A percentile compares a stretch with the other conserved stretches of the same genome.
Evolutionary conservation across 2,113 vertebrate species (phyloP).

Genomic region (Heliornis fulica): DNA sequence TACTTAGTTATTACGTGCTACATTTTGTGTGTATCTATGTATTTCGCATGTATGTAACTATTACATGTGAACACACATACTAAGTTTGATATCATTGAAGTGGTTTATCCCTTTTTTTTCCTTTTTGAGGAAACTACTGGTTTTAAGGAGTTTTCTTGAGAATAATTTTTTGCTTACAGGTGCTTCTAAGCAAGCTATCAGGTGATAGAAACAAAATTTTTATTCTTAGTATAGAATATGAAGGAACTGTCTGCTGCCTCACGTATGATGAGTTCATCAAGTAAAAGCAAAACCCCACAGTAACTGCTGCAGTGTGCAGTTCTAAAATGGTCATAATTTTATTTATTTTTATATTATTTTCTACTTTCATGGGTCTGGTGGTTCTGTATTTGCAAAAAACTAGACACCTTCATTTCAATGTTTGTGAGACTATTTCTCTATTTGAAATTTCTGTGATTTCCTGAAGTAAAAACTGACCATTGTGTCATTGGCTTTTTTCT

Average conservation of each 20-base stretch:
- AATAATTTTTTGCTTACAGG: neutral
- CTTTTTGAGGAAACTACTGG: neutral
- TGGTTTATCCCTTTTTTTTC: fast-evolving
- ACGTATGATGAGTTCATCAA: neutral
- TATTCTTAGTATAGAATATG: neutral
- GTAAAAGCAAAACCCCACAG: neutral
- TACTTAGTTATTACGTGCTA: neutral
- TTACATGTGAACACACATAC: neutral
- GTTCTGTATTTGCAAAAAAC: neutral
- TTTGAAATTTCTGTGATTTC: neutral
- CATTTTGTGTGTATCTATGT: neutral
- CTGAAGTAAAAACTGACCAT: neutral
- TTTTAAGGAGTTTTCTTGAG: neutral
- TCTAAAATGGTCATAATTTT: neutral
- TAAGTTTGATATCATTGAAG: neutral
- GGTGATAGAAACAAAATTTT: neutral
- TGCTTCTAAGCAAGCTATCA: neutral
- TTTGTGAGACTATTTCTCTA: neutral
- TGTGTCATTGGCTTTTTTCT: neutral
- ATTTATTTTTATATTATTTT: neutral
- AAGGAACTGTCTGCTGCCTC: neutral
- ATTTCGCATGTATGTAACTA: too few relatives aligned
- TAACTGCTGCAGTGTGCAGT: neutral
- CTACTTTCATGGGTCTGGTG: neutral
- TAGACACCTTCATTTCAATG: neutral